A percentile compares a stretch with the other conserved stretches of the same genome.
Evolutionary conservation across 2,113 vertebrate genomes (phyloP).

Genomic region (Perca schrenkii): DNA sequence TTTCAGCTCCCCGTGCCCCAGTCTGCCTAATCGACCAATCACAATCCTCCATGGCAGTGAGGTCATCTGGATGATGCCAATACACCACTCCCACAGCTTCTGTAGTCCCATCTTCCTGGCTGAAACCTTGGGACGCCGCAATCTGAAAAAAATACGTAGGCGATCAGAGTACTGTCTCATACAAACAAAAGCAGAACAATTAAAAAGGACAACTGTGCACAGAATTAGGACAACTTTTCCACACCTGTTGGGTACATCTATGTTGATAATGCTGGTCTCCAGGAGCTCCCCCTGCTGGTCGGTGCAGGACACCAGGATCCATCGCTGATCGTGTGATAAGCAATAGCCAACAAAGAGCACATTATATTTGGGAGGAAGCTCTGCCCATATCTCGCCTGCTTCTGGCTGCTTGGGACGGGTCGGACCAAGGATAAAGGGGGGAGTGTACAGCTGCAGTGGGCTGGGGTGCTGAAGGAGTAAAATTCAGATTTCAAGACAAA

Average conservation of each 20-base stretch:
- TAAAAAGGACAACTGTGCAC: not conserved
- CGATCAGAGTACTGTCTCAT: not conserved
- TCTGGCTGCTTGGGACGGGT: constrained; percentile 94
- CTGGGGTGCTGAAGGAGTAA: constrained; percentile 87
- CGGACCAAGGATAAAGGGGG: constrained; percentile 93
- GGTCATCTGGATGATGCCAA: constrained; percentile 97
- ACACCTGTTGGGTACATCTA: constrained; percentile 95
- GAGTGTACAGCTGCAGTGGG: constrained; percentile 92
- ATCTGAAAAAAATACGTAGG: constrained; percentile 74
- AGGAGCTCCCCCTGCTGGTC: constrained; percentile 96
- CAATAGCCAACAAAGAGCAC: constrained; percentile 98
- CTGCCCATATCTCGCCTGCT: constrained; percentile 91
- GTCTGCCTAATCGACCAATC: constrained; percentile 94
- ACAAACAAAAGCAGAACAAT: not conserved
- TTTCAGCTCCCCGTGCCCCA: constrained; percentile 96
- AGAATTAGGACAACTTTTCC: not conserved
- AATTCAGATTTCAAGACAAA: not conserved
- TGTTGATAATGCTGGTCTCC: constrained; percentile 95
- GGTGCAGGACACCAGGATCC: constrained; percentile 97
- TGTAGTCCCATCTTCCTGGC: constrained; percentile 95
- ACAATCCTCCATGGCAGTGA: constrained; percentile 97
- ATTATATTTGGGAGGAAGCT: constrained; percentile 92
- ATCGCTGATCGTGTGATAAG: constrained; percentile 97
- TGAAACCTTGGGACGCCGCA: constrained; percentile 92
- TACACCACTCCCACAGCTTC: constrained; percentile 97